Percentiles rank a stretch among this genome's conserved stretches.
phyloP scores from a whole-genome alignment of 2,113 vertebrate genomes.

The Hyperopisus bebe region DNA sequence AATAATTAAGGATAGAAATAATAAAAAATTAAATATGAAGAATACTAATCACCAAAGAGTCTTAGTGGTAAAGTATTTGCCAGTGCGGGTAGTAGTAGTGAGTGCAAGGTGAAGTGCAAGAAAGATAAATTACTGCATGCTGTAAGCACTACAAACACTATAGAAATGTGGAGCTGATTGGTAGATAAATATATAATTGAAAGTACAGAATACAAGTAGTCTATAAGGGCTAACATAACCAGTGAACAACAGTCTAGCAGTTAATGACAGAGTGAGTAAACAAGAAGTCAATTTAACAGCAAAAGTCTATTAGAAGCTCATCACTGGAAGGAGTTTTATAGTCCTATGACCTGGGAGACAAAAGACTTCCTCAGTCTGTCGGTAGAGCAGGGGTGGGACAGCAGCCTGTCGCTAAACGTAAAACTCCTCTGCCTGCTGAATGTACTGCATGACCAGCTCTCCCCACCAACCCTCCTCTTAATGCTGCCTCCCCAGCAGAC shows the following conservation, averaged over 20 bases:
- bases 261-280: neutral
- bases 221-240: neutral
- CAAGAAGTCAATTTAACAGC: neutral
- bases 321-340: neutral
- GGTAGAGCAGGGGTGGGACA: neutral
- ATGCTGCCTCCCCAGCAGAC: no score
- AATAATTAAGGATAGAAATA: neutral
- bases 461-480: no score
- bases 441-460: neutral
- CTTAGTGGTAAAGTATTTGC: neutral
- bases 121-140: neutral
- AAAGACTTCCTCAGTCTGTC: neutral
- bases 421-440: neutral
- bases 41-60: neutral
- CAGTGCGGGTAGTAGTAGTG: neutral
- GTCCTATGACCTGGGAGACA: neutral
- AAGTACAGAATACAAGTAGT: neutral
- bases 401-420: neutral
- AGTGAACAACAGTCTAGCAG: neutral
- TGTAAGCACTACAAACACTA: constrained; percentile 16
- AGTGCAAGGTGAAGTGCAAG: neutral
- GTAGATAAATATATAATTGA: neutral
- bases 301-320: neutral
- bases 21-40: neutral
- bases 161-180: neutral